Base-by-base conservation (phyloP, 1,140 invertebrate species). In the Cepaea nemoralis region DNA sequence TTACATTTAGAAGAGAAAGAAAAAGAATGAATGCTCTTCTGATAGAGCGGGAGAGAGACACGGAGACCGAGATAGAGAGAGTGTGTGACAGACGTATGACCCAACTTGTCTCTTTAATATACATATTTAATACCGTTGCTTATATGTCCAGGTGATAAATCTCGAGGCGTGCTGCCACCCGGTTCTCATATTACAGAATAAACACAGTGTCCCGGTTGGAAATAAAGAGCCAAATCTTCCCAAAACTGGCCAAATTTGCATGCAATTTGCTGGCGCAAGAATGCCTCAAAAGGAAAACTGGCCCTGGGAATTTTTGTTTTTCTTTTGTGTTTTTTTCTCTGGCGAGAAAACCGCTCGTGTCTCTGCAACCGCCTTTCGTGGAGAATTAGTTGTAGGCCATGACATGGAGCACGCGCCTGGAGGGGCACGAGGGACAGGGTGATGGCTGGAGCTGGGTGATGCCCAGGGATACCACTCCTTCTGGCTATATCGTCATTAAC, bases 161-260 rank as follows among this genome's bases (percentile, higher is more conserved):
- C n/a, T n/a, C n/a, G n/a, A n/a, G n/a, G n/a, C n/a, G n/a, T n/a
- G n/a, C n/a, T n/a, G n/a, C n/a, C n/a, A n/a, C 8, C 50, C 22
- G 22, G 19, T 22, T 22, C 3, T 55, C 50, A 55, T 55, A 55
- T 22, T 22, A 19, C 50, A 55, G 8, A 55, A 5, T 19, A 55
- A 55, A 55, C 22, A 10, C 22, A 24, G 50, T 24, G 50, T 22
- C 8, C 50, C 50, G 5, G 50, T 55, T 55, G 50, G 22, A 55
- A 55, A 24, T 24, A 55, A 19, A 19, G 50, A 55, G 22, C 50
- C 50, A 55, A 55, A 55, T 55, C 50, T 14, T 55, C n/a, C 5
- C n/a, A 55, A 55, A 55, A 55, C 50, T 55, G 50, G 50, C 50
- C 22, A 22, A 55, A 55, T 55, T 55, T 55, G 50, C 50, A 55